Evolutionary conservation across 2,888 invertebrate genomes (phyloP).

Genomic region (Papilio gigon): DNA sequence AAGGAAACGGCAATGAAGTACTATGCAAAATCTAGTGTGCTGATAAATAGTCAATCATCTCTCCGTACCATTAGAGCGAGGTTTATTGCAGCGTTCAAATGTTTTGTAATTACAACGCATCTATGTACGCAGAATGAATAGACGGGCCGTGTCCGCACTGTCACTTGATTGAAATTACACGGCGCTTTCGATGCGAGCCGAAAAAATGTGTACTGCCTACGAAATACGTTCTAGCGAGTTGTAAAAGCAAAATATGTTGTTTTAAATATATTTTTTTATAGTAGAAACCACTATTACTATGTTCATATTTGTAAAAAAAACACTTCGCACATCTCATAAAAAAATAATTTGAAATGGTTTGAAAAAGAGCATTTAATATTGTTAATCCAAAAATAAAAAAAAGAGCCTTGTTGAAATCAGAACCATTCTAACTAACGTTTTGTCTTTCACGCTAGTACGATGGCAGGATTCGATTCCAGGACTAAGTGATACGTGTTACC

Average conservation of each 20-base stretch:
- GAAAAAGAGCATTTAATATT: no score
- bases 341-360: no score
- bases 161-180: conserved; percentile 36
- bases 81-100: conserved; percentile 10
- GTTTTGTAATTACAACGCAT: conserved; percentile 12
- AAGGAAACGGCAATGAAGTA: no score
- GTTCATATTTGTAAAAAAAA: no score
- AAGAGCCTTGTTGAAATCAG: no score
- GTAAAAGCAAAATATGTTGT: not conserved
- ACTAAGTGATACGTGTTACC: not conserved
- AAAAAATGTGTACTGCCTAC: conserved; percentile 29
- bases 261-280: not conserved
- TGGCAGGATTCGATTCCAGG: not conserved
- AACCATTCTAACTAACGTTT: not conserved
- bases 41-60: not conserved
- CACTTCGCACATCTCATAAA: no score
- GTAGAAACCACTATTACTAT: not conserved
- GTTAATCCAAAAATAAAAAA: no score
- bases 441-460: not conserved
- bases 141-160: conserved; percentile 1
- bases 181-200: conserved; percentile 19
- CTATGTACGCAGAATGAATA: conserved; percentile 32
- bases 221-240: conserved; percentile 2
- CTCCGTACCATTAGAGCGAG: not conserved
- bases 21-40: no score